Evolutionary conservation across 2,797 vertebrate species (phyloP), one percentile per base, ranked within the genome.

Genomic region (Hyperoplus lanceolatus): DNA sequence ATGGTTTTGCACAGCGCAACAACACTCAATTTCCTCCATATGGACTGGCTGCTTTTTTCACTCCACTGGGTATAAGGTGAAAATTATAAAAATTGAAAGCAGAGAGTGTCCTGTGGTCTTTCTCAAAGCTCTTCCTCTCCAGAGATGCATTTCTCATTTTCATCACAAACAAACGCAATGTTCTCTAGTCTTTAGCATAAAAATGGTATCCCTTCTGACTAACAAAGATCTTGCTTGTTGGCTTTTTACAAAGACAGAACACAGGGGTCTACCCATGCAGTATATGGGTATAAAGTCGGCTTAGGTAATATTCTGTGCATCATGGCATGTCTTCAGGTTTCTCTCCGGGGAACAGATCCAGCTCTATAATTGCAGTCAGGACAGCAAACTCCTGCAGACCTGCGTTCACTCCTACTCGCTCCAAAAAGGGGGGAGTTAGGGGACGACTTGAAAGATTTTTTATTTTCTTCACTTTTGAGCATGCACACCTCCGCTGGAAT

Each of bases 61-160:
- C 57, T 68, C 73, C 48, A 2, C 64, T 57, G 76, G 58, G 67
- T 48, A 55, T 67, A 7, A 45, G 65, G 81, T 81, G 79, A 88
- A 85, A 84, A 86, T 81, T 70, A 73, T 80, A 86, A 29, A 77
- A 84, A 81, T 48, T 76, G 43, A 77, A 75, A 75, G 54, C 21
- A 56, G 29, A 69, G 36, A 14, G 57, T 42, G 13, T 66, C 68
- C 51, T 61, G 45, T 65, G 72, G 70, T 83, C 46, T 75, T 46
- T 75, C 49, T 67, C 48, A 65, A 48, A 81, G 41, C 48, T 49
- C 57, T 65, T 66, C 14, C 78, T 82, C 80, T 68, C 56, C 6
- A 50, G 58, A 77, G 77, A 83, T 13, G 7, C 42, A 74, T n/a
- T 41, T 65, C 77, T 75, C 29, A 38, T 65, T 81, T 83, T 81